Conservation (phyloP, 2,113 vertebrate genomes). For the Antechinus flavipes region DNA sequence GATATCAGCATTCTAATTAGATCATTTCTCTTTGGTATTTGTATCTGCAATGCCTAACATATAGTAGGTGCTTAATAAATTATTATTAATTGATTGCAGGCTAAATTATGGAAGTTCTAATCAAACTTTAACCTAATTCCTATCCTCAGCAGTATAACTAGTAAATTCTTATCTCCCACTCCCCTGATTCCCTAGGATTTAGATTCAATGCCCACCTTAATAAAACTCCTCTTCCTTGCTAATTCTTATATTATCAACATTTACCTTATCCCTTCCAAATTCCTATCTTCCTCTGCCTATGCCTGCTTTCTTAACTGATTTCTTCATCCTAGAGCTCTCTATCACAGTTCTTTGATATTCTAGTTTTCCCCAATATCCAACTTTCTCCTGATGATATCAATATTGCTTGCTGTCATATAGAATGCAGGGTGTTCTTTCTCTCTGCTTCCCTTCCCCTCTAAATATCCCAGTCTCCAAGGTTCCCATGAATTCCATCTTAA, state of each 20-base stretch:
- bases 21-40: neutral
- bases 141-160: neutral
- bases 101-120: neutral
- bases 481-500: neutral
- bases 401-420: neutral
- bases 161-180: neutral
- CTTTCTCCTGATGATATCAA: neutral
- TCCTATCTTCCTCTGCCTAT: neutral
- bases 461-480: neutral
- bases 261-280: neutral
- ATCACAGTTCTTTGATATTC: neutral
- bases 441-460: neutral
- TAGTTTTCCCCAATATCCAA: neutral
- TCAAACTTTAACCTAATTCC: neutral
- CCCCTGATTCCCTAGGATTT: neutral
- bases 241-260: neutral
- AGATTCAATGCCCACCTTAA: neutral
- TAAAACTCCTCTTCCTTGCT: neutral
- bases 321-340: neutral
- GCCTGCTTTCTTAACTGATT: neutral
- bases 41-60: neutral
- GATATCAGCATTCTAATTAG: neutral
- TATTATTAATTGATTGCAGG: neutral
- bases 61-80: neutral
- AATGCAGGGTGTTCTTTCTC: neutral